Base-by-base conservation (phyloP, 2,797 vertebrate genomes). In the Gymnothorax javanicus region DNA sequence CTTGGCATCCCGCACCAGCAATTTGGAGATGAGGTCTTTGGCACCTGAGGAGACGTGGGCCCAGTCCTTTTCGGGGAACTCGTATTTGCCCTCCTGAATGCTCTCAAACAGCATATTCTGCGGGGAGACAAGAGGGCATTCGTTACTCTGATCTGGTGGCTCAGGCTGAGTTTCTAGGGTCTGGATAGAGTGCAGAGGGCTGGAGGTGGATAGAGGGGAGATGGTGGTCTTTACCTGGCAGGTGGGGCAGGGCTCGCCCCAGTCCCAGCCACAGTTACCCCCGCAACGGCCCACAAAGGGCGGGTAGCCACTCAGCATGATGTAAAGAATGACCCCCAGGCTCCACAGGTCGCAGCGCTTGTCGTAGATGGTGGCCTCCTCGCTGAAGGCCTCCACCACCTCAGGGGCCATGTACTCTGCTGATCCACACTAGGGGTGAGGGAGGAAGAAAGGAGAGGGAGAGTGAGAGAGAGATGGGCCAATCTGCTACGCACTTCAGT, bases 341-440 rank as follows among this genome's bases (percentile, higher is more conserved):
- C 98, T 99, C 98, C 98, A 99, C 90, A 99, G 95, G 91, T 99
- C 98, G 2, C 98, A 99, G 89, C 98, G 98, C 91, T 99, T 99
- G 94, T 99, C 98, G 0, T 99, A 99, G 91, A 99, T 99, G 83
- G 97, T 98, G 4, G 98, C 98, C 91, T 99, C 98, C 93, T 99
- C 98, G 0, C 97, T 99, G 92, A 99, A 99, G 17, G 98, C 98
- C 91, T 99, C 98, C 64, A 99, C 98, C 87, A 99, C 98, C 93
- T 99, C 98, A 0, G 98, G 98, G 12, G 98, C 98, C 98, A 99
- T 99, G 95, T 99, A 99, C 91, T 99, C 98, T 0, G 98, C 98
- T 0, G 98, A 99, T 88, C 98, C 98, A 1, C 98, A 99, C 98
- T 99, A 89, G 0, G 52, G 59, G 33, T 43, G 33, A 43, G 33